A percentile compares a stretch with the other conserved stretches of the same genome.
These are phyloP conservation scores for Stichodactyla mertensii DNA, from an alignment of 64 coral and sea anemone species.

Conservation along the genomic window DNA sequence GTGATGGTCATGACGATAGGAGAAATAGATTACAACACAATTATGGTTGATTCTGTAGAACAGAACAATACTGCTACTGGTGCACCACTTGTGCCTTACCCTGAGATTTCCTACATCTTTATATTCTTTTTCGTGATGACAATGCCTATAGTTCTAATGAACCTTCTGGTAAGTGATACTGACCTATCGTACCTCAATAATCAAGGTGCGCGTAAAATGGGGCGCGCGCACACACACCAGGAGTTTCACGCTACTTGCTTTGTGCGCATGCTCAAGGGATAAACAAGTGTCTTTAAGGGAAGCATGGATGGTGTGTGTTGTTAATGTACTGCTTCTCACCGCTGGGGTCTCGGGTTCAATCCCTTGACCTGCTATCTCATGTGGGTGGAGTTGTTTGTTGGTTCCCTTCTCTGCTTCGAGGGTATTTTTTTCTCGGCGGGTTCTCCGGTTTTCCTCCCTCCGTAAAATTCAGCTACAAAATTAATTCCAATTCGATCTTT, in stretches of 20 bases:
- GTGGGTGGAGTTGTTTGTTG: too few relatives aligned
- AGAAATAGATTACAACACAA: slow-evolving; percentile 42
- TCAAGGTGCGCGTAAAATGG: too few relatives aligned
- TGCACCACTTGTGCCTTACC: slow-evolving; percentile 43
- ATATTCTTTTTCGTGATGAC: slow-evolving; percentile 38
- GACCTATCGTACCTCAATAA: too few relatives aligned
- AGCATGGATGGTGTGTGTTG: background rate
- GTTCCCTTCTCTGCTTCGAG: too few relatives aligned
- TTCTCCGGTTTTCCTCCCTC: too few relatives aligned
- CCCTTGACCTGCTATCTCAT: too few relatives aligned
- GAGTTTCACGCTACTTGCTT: too few relatives aligned
- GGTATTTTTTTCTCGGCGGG: too few relatives aligned
- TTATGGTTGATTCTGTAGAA: slow-evolving; percentile 28
- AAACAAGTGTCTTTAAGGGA: background rate
- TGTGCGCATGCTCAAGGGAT: too few relatives aligned
- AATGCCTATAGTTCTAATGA: slow-evolving; percentile 64
- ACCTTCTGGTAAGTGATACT: slow-evolving; percentile 52
- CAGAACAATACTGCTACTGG: background rate
- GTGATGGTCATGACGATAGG: slow-evolving; percentile 57
- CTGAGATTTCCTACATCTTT: slow-evolving; percentile 18
- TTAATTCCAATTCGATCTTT: too few relatives aligned
- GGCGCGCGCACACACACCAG: too few relatives aligned
- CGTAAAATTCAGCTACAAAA: too few relatives aligned
- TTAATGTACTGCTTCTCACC: background rate
- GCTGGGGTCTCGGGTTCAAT: background rate